Percentiles rank a stretch among this genome's conserved stretches.
These are phyloP conservation scores for Anarhynchus alexandrinus DNA, from an alignment of 2,113 vertebrate species.

Conservation along the genomic window DNA sequence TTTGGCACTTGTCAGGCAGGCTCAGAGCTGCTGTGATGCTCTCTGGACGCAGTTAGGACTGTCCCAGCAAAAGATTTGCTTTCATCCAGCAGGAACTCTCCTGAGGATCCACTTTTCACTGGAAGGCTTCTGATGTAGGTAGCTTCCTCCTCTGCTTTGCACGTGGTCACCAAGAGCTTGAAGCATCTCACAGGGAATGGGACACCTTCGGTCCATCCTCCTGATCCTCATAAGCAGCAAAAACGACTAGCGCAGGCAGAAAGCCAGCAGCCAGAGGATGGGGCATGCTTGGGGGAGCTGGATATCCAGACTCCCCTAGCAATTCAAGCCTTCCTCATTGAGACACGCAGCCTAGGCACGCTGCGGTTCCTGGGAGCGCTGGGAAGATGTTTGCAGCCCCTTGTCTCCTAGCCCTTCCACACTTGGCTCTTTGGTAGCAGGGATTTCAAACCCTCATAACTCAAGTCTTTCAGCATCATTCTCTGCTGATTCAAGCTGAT, in stretches of 20 bases:
- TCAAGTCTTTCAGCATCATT: slow-evolving; percentile 38
- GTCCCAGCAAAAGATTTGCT: not conserved
- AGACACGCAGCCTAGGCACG: not conserved
- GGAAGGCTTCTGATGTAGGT: not conserved
- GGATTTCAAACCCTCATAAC: slow-evolving; percentile 28
- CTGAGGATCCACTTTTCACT: not conserved
- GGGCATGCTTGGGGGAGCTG: not conserved
- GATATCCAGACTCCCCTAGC: not conserved
- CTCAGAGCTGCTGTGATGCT: not conserved
- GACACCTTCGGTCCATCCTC: not conserved
- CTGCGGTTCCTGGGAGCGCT: not conserved
- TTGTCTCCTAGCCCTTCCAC: not conserved
- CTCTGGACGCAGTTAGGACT: not conserved
- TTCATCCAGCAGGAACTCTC: not conserved
- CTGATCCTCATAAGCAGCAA: not conserved
- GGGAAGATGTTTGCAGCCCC: not conserved
- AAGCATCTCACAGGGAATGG: not conserved
- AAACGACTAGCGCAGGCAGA: not conserved
- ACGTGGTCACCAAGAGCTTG: not conserved
- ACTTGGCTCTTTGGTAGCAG: slow-evolving; percentile 18
- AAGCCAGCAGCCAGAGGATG: not conserved
- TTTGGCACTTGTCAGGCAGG: not conserved
- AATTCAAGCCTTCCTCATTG: not conserved
- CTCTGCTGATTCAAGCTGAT: slow-evolving; percentile 47
- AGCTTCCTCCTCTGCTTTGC: not conserved